Percentiles rank a stretch among this genome's conserved stretches.
These are phyloP conservation scores for Polyommatus iphigenia DNA, from an alignment of 2,888 invertebrate species.

Conservation along the genomic window DNA sequence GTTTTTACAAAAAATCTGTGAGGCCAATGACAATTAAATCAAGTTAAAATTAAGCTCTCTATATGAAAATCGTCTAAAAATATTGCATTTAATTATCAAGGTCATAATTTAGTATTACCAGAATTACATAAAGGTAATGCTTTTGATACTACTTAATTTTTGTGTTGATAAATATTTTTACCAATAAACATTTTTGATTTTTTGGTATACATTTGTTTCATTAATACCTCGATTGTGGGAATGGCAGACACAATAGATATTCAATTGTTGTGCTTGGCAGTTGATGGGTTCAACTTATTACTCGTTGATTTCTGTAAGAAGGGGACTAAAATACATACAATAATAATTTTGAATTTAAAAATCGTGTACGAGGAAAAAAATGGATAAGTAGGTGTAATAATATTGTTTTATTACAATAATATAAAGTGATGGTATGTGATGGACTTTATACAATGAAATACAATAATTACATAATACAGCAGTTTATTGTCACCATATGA, in stretches of 20 bases:
- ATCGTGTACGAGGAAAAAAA: too few relatives aligned
- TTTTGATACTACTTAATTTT: background rate
- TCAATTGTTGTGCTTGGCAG: too few relatives aligned
- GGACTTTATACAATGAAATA: background rate
- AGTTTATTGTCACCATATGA: constrained; percentile 84
- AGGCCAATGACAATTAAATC: background rate
- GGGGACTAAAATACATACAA: too few relatives aligned
- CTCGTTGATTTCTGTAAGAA: too few relatives aligned
- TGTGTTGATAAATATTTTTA: background rate
- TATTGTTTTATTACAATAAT: background rate
- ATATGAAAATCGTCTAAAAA: background rate
- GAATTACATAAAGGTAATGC: background rate
- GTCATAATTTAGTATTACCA: background rate
- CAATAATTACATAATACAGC: background rate
- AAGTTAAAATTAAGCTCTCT: background rate
- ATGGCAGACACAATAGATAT: too few relatives aligned
- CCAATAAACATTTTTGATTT: background rate
- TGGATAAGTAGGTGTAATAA: background rate
- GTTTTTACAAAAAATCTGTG: background rate
- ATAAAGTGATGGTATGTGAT: background rate
- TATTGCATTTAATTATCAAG: background rate
- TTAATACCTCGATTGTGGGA: too few relatives aligned
- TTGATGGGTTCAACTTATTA: too few relatives aligned
- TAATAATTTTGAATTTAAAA: too few relatives aligned
- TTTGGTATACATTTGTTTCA: background rate